Base-by-base conservation (phyloP, 2,113 vertebrate genomes). In the Planiliza haematocheilus region DNA sequence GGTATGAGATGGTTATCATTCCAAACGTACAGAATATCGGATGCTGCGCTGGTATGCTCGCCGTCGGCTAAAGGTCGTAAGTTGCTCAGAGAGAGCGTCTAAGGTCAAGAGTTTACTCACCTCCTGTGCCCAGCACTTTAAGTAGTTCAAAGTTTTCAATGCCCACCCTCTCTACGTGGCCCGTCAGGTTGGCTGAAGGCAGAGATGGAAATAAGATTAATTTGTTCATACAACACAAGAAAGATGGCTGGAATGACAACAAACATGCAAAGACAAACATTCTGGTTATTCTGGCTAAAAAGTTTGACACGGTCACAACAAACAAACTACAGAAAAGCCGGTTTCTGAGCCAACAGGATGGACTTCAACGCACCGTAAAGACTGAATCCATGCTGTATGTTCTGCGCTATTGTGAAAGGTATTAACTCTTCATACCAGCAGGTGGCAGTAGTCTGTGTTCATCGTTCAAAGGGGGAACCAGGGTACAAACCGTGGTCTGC, bases 91-190 rank as follows among this genome's bases (percentile, higher is more conserved):
- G 24, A 5, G 24, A 30, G 24, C 24, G 24, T 30, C 5, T 30
- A 30, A 30, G 24, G 24, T 30, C 24, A 5, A 5, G 24, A 11
- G 10, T 30, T 43, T 38, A 93, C 96, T 96, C 92, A 98, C 97
- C 97, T 94, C 97, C 97, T 60, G 97, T 99, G 88, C 97, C 97
- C 81, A 99, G 92, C 70, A 99, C 97, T 85, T 98, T 99, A 62
- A 99, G 87, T 1, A 99, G 95, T 88, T 99, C 97, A 62, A 99
- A 99, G 91, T 99, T 99, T 93, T 99, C 97, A 81, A 99, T 99
- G 79, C 97, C 97, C 83, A 99, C 97, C 76, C 96, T 96, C 92
- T 99, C 97, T 39, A 96, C 92, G 49, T 99, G 95, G 81, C 97
- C 97, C 14, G 97, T 99, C 91, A 99, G 91, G 89, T 99, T 99